Base-by-base conservation (phyloP, 2,113 vertebrate species). In the Potamarius usumacintae region DNA sequence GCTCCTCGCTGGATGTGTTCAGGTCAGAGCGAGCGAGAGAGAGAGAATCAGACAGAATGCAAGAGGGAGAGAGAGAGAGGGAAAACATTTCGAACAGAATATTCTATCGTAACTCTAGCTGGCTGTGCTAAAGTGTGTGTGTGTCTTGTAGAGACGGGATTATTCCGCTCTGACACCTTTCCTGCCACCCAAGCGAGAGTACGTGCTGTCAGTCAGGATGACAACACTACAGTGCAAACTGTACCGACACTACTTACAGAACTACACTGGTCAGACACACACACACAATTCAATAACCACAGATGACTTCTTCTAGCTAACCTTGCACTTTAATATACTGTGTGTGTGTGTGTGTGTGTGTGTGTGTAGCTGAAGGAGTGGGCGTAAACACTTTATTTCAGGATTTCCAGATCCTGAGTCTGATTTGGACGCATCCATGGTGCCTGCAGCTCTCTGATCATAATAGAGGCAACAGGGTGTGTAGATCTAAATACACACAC, bases 401-500 rank as follows among this genome's bases (percentile, higher is more conserved):
- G 92, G 98, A 99, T 94, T 98, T 98, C 91, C 98, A 99, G 93
- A 96, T 97, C 92, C 95, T 99, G 86, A 95, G 97, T 92, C 95
- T 96, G 89, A 96, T 99, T 88, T 99, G 98, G 98, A 98, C 97
- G 92, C 98, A 99, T 94, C 98, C 98, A 57, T 99, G 98, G 98
- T 99, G 98, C 92, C 96, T 99, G 91, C 96, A 99, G 91, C 95
- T 99, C 91, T 96, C 95, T 93, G 96, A 97, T 84, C 96, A 96
- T 91, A 96, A 94, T 92, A 97, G 96, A 94, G 95, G 95, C 93
- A 98, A 96, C 89, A 98, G 97, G 97, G 97, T 97, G 67, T 22
- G 62, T 27, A 48, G 50, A 50, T 42, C 18, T 4, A 25, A 9
- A 95, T 92, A 92, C 90, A 69, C 34, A 80, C 42, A 60, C 57